Conservation (phyloP, 2,113 vertebrate species). For the Mohoua ochrocephala region DNA sequence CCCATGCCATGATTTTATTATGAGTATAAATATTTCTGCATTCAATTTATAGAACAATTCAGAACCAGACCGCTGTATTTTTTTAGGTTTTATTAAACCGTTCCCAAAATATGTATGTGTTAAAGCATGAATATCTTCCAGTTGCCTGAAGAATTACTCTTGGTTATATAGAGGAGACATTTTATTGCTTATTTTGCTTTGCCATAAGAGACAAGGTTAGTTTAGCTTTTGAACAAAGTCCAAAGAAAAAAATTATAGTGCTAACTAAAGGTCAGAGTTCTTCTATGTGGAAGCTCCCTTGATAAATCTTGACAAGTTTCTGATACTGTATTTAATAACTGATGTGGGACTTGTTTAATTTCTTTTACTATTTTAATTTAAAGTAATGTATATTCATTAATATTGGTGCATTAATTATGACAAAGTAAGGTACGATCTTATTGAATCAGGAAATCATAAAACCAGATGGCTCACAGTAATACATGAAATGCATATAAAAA, state of each 20-base stretch:
- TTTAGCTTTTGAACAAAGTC: background rate
- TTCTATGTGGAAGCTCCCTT: background rate
- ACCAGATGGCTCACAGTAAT: background rate
- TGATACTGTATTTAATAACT: background rate
- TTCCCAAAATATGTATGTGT: background rate
- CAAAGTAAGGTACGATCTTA: background rate
- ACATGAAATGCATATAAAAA: background rate
- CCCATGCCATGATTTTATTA: background rate
- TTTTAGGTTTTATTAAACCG: constrained; percentile 10
- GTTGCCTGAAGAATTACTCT: background rate
- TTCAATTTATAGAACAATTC: background rate
- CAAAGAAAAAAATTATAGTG: background rate
- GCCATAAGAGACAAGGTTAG: background rate
- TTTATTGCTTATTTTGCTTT: constrained; percentile 17
- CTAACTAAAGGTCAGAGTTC: background rate
- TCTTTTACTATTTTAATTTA: background rate
- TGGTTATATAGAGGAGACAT: background rate
- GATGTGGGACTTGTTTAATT: background rate
- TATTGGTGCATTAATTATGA: background rate
- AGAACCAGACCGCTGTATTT: background rate
- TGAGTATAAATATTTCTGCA: background rate
- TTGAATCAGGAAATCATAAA: background rate
- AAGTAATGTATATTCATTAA: background rate
- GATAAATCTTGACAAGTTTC: background rate
- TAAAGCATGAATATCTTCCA: background rate